phyloP scores from a whole-genome alignment of 2,113 vertebrate species.

The Pelusios castaneus region DNA sequence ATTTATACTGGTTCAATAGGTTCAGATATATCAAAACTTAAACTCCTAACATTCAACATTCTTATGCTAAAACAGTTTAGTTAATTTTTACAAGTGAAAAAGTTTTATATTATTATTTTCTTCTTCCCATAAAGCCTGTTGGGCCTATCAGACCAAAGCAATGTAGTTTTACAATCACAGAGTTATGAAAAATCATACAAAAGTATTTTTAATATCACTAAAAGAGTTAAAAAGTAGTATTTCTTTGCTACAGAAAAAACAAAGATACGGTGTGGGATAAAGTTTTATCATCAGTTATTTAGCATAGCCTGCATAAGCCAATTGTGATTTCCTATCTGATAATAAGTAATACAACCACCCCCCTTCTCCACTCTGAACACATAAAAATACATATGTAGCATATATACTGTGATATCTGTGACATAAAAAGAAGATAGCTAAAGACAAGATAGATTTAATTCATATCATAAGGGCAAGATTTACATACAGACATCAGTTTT shows the following conservation, averaged over 20 bases:
- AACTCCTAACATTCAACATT: not conserved
- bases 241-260: not conserved
- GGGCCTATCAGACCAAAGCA: not conserved
- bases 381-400: not conserved
- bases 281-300: not conserved
- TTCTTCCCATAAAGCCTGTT: not conserved
- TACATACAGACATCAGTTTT: not conserved
- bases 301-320: not conserved
- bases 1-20: not conserved
- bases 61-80: not conserved
- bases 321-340: not conserved
- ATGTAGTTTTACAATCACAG: not conserved
- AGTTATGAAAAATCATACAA: not conserved
- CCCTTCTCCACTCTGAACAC: not conserved
- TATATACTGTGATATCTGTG: not conserved
- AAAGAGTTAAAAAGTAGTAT: not conserved
- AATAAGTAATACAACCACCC: not conserved
- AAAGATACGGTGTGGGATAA: not conserved
- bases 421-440: not conserved
- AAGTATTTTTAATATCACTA: not conserved
- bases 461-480: not conserved
- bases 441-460: not conserved
- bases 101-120: not conserved
- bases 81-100: not conserved
- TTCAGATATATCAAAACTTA: not conserved